Evolutionary conservation across 2,888 invertebrate genomes (phyloP).

Genomic region (Agrenia bidenticulata): DNA sequence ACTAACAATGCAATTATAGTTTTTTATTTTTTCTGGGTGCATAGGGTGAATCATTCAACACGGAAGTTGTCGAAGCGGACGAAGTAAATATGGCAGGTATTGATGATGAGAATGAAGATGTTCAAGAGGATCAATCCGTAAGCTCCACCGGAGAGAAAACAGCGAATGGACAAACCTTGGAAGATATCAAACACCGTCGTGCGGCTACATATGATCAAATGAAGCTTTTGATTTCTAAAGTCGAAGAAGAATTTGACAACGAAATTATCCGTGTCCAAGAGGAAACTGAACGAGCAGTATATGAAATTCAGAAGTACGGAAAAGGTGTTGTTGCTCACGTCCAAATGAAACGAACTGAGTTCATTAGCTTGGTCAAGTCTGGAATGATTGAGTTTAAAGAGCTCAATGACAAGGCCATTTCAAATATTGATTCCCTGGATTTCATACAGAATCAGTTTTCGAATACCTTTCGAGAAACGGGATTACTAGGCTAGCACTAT

Average conservation of each 20-base stretch:
- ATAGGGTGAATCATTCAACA: too few relatives aligned
- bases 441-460: neutral
- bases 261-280: neutral
- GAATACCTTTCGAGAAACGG: conserved; percentile 1
- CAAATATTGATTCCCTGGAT: neutral
- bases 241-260: conserved; percentile 3
- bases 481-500: too few relatives aligned
- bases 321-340: neutral
- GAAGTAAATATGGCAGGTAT: too few relatives aligned
- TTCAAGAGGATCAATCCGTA: too few relatives aligned
- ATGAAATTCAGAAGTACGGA: neutral
- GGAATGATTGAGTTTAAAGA: neutral
- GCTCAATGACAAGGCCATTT: neutral
- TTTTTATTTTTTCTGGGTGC: too few relatives aligned
- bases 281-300: neutral
- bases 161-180: too few relatives aligned
- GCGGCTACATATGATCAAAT: neutral
- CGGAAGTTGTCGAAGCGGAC: too few relatives aligned
- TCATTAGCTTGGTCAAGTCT: neutral
- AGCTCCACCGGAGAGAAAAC: too few relatives aligned
- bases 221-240: neutral
- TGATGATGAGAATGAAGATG: too few relatives aligned
- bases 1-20: too few relatives aligned
- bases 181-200: too few relatives aligned
- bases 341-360: neutral